A percentile compares a stretch with the other conserved stretches of the same genome.
These are phyloP conservation scores for Camponotus pennsylvanicus DNA, from an alignment of 1,140 invertebrate species.

Conservation along the genomic window DNA sequence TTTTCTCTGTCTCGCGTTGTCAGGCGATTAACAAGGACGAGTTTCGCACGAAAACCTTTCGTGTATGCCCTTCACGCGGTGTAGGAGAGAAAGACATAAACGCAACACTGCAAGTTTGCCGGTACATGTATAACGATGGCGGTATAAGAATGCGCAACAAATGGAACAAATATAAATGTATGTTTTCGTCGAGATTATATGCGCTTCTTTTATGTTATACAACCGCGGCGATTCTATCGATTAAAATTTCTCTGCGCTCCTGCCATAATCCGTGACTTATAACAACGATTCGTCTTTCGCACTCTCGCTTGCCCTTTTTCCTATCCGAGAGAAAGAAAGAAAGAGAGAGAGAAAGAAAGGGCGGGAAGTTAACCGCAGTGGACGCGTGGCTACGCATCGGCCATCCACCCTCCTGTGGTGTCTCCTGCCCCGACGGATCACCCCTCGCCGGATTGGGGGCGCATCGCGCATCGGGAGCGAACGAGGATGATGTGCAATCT, in stretches of 20 bases:
- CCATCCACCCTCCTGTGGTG: conserved; percentile 74
- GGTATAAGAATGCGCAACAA: no score
- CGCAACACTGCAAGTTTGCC: not conserved
- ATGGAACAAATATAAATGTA: not conserved
- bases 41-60: conserved; percentile 50
- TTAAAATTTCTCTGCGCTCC: conserved; percentile 9
- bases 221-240: not conserved
- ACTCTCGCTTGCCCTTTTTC: not conserved
- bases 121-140: not conserved
- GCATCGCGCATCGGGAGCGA: conserved; percentile 79
- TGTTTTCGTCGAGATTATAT: not conserved
- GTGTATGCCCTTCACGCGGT: not conserved
- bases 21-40: conserved; percentile 63
- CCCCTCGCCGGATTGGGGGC: conserved; percentile 62
- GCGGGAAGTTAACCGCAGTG: conserved; percentile 84
- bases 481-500: conserved; percentile 85
- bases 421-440: conserved; percentile 66
- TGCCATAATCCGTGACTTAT: conserved; percentile 29
- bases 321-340: conserved; percentile 10
- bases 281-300: conserved; percentile 31
- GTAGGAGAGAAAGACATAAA: not conserved
- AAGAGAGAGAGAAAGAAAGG: conserved; percentile 55
- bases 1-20: conserved; percentile 11
- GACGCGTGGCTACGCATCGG: conserved; percentile 84
- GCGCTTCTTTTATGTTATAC: no score